phyloP scores from a whole-genome alignment of 2,113 vertebrate genomes.

The Holacanthus passer region DNA sequence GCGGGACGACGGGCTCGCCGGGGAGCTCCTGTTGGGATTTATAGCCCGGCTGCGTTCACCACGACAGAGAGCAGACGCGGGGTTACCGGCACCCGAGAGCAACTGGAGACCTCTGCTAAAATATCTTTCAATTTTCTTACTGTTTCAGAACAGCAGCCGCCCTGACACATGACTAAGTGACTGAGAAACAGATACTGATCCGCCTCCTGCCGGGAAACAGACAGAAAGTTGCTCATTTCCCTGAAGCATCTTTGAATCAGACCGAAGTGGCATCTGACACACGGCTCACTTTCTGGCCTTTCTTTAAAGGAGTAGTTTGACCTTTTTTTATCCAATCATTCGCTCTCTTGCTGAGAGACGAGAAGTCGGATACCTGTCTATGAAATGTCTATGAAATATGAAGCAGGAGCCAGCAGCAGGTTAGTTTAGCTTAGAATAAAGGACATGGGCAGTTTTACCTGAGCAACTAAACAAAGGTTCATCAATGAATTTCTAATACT shows the following conservation, averaged over 20 bases:
- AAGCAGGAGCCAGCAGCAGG: not conserved
- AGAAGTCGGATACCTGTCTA: not conserved
- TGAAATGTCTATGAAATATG: not conserved
- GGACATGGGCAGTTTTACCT: too few species aligned
- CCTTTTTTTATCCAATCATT: not conserved
- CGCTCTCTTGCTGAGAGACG: not conserved
- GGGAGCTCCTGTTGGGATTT: slow-evolving; percentile 52
- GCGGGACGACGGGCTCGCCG: slow-evolving; percentile 9
- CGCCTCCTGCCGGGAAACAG: not conserved
- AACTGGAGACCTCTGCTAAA: not conserved
- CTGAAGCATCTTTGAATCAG: slow-evolving; percentile 34
- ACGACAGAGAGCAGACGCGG: not conserved
- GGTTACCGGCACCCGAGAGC: not conserved
- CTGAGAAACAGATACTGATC: slow-evolving; percentile 1
- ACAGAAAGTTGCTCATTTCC: slow-evolving; percentile 36
- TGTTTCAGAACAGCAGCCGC: slow-evolving; percentile 3
- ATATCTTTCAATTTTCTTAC: not conserved
- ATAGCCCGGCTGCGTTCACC: not conserved
- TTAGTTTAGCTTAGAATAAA: slow-evolving; percentile 5
- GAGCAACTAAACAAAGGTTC: too few species aligned
- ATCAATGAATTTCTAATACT: too few species aligned
- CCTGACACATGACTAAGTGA: slow-evolving; percentile 27
- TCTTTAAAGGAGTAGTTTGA: not conserved
- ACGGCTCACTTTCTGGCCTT: not conserved
- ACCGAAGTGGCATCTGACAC: not conserved